Base-by-base conservation (phyloP, 2,797 vertebrate species). In the Propithecus deckenii region DNA sequence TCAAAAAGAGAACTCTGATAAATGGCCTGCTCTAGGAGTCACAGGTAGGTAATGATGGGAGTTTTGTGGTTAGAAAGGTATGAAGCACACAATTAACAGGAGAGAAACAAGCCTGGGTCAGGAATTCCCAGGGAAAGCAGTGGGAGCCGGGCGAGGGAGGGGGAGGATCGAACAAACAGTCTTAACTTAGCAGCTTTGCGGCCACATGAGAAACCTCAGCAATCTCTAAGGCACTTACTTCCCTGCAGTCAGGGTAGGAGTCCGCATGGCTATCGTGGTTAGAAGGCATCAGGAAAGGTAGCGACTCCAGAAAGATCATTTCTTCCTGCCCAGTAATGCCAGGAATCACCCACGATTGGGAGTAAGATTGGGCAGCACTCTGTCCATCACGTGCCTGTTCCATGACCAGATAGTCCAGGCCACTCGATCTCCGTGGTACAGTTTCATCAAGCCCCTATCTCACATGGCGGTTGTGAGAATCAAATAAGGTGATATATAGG, bases 1-100 rank as follows among this genome's bases (percentile, higher is more conserved):
- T 88, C 86, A 55, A 20, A 75, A 92, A 71, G 41, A 52, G 32
- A 61, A 79, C 78, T 79, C 65, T 88, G 81, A 80, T 55, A 75
- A 94, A 63, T 46, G 67, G 0, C 38, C 15, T 9, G 4, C 35
- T 86, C 67, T 15, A 30, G 86, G 38, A 93, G 38, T 89, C 86
- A 28, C 41, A n/a, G 48, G 55, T 81, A 67, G 91, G 41, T 63
- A 88, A 18, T 78, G 65, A 86, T 0, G 25, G 69, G 52, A 71
- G 11, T 28, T 41, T 43, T 0, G 14, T 75, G 90, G 20, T 59
- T 63, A 85, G 90, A 76, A 94, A 80, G 63, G 80, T 30, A 41
- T 13, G 78, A 61, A 23, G 59, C 57, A 35, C 88, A 75, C 12
- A 67, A 76, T 84, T 46, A 90, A 72, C 14, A 55, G 71, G 41